These are phyloP conservation scores for Diplodus puntazzo DNA, from an alignment of 2,797 vertebrate species.

Conservation along the genomic window DNA sequence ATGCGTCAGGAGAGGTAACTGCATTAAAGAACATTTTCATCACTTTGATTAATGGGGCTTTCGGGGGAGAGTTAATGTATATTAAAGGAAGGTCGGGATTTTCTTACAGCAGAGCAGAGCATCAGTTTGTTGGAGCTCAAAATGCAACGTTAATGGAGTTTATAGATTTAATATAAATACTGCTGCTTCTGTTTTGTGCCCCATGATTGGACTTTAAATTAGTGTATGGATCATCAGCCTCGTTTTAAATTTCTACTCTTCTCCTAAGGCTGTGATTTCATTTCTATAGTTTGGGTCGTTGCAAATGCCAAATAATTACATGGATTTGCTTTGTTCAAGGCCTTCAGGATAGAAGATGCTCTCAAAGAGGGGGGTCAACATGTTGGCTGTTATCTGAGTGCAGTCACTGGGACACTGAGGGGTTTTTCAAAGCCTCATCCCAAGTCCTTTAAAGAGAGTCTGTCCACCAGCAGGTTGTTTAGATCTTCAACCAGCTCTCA, in stretches of 20 bases:
- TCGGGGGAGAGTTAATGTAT: not conserved
- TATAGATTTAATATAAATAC: constrained; percentile 6
- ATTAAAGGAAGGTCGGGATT: not conserved
- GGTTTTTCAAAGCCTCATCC: not conserved
- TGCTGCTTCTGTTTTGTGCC: constrained; percentile 14
- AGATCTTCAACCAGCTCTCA: not conserved
- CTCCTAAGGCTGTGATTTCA: constrained; percentile 14
- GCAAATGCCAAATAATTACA: not conserved
- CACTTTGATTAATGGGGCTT: not conserved
- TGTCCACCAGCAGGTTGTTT: not conserved
- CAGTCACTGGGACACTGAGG: not conserved
- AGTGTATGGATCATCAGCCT: constrained; percentile 19
- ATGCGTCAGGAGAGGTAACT: constrained; percentile 3
- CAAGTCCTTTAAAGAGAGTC: not conserved
- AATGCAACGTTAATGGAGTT: not conserved
- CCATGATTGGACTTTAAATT: constrained; percentile 1
- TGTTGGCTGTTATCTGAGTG: not conserved
- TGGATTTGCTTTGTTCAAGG: constrained; percentile 2
- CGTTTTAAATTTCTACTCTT: constrained; percentile 15
- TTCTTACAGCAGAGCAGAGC: not conserved
- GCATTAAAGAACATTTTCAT: constrained; percentile 26
- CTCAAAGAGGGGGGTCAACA: not conserved
- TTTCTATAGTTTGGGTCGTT: not conserved
- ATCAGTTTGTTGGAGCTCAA: not conserved
- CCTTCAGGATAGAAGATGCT: not conserved